These are phyloP conservation scores for Crax fasciolata DNA, from an alignment of 2,797 vertebrate genomes.

Conservation along the genomic window DNA sequence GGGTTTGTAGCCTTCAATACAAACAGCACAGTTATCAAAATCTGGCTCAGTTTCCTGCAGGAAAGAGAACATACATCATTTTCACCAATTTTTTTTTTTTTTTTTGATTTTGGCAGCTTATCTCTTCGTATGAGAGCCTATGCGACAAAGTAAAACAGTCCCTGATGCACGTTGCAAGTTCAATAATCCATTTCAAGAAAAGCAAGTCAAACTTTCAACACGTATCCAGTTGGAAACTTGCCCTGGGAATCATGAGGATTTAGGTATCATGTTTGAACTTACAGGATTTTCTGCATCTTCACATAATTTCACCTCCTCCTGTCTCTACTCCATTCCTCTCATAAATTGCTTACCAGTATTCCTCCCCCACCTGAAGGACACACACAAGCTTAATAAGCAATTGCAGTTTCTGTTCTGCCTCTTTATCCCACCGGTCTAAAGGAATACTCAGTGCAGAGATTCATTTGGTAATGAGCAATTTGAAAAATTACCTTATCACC, in stretches of 20 bases:
- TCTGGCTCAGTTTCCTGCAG: slow-evolving; percentile 95
- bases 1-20: slow-evolving; percentile 97
- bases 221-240: not conserved
- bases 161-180: not conserved
- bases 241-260: not conserved
- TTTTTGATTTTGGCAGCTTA: not conserved
- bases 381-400: not conserved
- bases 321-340: not conserved
- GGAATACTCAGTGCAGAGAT: not conserved
- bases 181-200: not conserved
- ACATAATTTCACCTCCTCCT: not conserved
- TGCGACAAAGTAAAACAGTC: not conserved
- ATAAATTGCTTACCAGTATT: not conserved
- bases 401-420: not conserved
- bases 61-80: slow-evolving; percentile 56
- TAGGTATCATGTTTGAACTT: not conserved
- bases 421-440: not conserved
- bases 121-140: not conserved
- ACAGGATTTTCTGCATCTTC: not conserved
- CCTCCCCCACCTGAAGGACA: not conserved
- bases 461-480: slow-evolving; percentile 31
- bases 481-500: slow-evolving; percentile 92
- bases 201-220: not conserved
- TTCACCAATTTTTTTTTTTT: too few relatives aligned
- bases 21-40: slow-evolving; percentile 99